Base-by-base conservation (phyloP, 2,113 vertebrate species). In the Leucosticte australis region DNA sequence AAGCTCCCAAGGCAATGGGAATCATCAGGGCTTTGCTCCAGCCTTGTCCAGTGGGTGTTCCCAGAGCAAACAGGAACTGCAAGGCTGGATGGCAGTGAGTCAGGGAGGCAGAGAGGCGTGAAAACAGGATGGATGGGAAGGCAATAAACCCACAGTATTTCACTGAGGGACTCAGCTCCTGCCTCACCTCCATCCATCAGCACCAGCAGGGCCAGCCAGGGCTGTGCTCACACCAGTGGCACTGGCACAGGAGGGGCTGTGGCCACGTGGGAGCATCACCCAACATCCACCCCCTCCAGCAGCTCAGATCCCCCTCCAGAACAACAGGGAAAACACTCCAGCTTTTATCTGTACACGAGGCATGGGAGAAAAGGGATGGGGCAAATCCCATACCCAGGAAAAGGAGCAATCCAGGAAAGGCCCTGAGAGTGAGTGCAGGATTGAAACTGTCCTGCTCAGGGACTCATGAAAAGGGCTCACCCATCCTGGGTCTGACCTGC, bases 31-130 rank as follows among this genome's bases (percentile, higher is more conserved):
- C 80, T 71, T 26, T 67, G 6, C 68, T 79, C 87, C 57, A 13
- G 20, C 15, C 91, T 28, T 63, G 89, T 90, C 95, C 91, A 63
- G 94, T 6, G 78, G 90, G 90, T 76, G 91, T 74, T 93, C 44
- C 80, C 23, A 14, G 85, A 68, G 87, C 89, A 94, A 90, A 91
- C 17, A 89, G 92, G 91, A 92, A 27, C 37, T 49, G 90, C 59
- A 37, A 64, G 90, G 80, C 80, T 0, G 68, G 55, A 1, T 9
- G 20, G 94, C 94, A 69, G 57, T 94, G 95, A 96, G 88, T 93
- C 94, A 96, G 92, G 90, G 31, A 97, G 83, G 96, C 93, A 95
- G 95, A 95, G 50, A 95, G 92, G 93, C 87, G n/a, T 94, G 93
- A 96, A 94, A 96, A 2, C 65, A 93, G 85, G 95, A 95, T 96